Conservation (phyloP, 2,797 vertebrate genomes). For the Typhlichthys subterraneus region DNA sequence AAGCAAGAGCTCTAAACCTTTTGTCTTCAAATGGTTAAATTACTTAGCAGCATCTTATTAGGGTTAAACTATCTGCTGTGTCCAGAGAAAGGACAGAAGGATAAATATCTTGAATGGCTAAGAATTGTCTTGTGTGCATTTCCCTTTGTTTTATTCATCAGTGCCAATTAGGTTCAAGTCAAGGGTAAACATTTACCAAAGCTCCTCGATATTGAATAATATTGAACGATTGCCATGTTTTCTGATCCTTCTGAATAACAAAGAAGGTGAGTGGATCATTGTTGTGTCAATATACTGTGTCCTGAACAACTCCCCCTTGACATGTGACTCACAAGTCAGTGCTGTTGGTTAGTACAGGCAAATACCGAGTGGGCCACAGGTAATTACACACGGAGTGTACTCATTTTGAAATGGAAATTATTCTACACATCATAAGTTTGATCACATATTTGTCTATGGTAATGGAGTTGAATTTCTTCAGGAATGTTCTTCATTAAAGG, state of each 20-base stretch:
- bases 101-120: background rate
- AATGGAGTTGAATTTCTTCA: conserved; percentile 23
- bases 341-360: conserved; percentile 9
- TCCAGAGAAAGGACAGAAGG: background rate
- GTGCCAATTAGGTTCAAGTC: background rate
- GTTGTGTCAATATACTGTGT: background rate
- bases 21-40: background rate
- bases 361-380: conserved; percentile 10
- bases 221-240: conserved; percentile 1
- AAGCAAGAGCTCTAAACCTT: background rate
- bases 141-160: background rate
- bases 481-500: conserved; percentile 3
- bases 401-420: conserved; percentile 33
- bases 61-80: background rate
- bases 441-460: conserved; percentile 34
- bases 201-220: conserved; percentile 6
- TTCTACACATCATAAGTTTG: conserved; percentile 20
- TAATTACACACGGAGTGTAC: conserved; percentile 23
- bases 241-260: conserved; percentile 5
- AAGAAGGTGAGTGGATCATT: background rate
- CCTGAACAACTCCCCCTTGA: background rate
- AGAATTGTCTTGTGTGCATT: background rate
- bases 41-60: no score
- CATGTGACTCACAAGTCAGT: background rate
- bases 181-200: conserved; percentile 1